These are phyloP conservation scores for Ceratosolen solmsi DNA, from an alignment of 1,140 invertebrate species.

Conservation along the genomic window DNA sequence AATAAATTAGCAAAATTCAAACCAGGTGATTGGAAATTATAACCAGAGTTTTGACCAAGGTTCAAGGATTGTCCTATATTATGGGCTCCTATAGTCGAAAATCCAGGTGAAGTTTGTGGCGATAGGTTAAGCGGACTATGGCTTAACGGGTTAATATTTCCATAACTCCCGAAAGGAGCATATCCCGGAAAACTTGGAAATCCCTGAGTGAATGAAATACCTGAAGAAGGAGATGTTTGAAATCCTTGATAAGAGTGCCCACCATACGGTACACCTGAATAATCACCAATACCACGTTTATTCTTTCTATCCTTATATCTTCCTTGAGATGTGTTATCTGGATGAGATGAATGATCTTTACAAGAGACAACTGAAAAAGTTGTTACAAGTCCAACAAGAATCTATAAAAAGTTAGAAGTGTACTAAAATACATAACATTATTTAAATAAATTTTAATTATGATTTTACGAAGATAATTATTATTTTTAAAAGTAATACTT, in stretches of 20 bases:
- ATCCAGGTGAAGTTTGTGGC: slow-evolving; percentile 28
- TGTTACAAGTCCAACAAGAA: slow-evolving; percentile 58
- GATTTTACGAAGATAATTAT: neutral
- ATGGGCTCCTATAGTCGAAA: slow-evolving; percentile 12
- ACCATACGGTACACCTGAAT: slow-evolving; percentile 55
- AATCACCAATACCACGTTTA: slow-evolving; percentile 66
- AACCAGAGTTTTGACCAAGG: slow-evolving; percentile 52
- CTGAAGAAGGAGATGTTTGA: slow-evolving; percentile 3
- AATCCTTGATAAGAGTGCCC: slow-evolving; percentile 52
- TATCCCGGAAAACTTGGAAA: slow-evolving; percentile 56
- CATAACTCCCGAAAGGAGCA: slow-evolving; percentile 15
- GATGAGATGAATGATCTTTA: slow-evolving; percentile 50
- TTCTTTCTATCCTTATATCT: slow-evolving; percentile 57
- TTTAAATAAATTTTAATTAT: neutral
- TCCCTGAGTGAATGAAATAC: neutral
- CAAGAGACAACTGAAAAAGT: slow-evolving; percentile 54
- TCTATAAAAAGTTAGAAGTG: slow-evolving; percentile 54
- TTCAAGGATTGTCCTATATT: slow-evolving; percentile 28
- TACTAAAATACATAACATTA: slow-evolving; percentile 19
- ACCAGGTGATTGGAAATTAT: neutral
- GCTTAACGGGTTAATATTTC: slow-evolving; percentile 34
- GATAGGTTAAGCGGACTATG: slow-evolving; percentile 32
- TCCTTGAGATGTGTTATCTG: slow-evolving; percentile 4
- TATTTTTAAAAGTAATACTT: too few relatives aligned
- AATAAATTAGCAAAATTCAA: slow-evolving; percentile 43